phyloP scores from a whole-genome alignment of 2,113 vertebrate species.

The Entomyzon cyanotis region DNA sequence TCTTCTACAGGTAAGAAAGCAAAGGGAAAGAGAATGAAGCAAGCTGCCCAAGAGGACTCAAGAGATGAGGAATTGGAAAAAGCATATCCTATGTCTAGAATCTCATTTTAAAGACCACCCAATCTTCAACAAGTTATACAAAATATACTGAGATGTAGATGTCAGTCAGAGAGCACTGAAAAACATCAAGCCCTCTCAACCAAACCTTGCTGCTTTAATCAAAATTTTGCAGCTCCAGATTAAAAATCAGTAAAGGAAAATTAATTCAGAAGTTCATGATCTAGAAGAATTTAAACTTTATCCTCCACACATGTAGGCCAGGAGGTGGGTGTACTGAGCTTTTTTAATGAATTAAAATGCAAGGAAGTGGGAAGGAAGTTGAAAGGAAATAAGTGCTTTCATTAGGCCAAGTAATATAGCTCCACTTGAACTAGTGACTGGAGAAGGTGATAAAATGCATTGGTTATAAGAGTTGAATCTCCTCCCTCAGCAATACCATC shows the following conservation, averaged over 20 bases:
- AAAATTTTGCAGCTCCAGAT: neutral
- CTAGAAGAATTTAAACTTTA: neutral
- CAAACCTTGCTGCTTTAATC: neutral
- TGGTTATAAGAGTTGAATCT: neutral
- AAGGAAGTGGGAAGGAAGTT: neutral
- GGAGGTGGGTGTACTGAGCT: neutral
- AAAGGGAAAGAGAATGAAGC: neutral
- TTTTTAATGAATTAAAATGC: neutral
- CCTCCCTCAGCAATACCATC: neutral
- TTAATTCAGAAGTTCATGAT: neutral
- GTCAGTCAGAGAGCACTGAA: neutral
- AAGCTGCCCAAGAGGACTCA: neutral
- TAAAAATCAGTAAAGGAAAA: neutral
- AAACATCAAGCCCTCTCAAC: neutral
- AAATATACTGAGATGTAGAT: neutral
- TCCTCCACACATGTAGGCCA: neutral
- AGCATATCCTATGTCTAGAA: neutral
- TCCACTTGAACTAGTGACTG: neutral
- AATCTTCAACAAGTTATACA: neutral
- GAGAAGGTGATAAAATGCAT: neutral
- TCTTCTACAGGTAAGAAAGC: neutral
- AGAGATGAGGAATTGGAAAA: neutral
- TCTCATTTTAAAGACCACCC: neutral
- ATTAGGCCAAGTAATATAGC: neutral
- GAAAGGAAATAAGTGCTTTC: neutral